phyloP scores from a whole-genome alignment of 2,113 vertebrate species.

The Corydoras sp. region DNA sequence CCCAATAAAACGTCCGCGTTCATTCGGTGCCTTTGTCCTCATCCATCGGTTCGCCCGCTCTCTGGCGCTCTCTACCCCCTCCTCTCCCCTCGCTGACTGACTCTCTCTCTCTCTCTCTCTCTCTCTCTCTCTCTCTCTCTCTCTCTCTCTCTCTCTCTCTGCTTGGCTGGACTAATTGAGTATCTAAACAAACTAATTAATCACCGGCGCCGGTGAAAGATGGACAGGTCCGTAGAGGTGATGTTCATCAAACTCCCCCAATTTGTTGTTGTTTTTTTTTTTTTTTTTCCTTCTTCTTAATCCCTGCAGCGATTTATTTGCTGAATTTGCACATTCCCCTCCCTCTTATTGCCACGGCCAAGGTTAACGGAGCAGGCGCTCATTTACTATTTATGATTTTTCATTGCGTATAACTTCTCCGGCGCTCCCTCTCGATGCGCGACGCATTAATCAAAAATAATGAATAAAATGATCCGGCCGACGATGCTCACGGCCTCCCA shows the following conservation, averaged over 20 bases:
- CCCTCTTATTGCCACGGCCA: slow-evolving; percentile 81
- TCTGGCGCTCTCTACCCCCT: too few relatives aligned
- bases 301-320: slow-evolving; percentile 81
- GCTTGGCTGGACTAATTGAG: slow-evolving; percentile 91
- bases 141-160: slow-evolving; percentile 69
- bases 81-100: background rate
- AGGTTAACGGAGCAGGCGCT: slow-evolving; percentile 95
- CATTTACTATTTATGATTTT: slow-evolving; percentile 99
- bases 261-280: slow-evolving; percentile 61
- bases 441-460: slow-evolving; percentile 99
- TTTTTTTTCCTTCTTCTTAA: slow-evolving; percentile 65
- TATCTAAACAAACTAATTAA: slow-evolving; percentile 98
- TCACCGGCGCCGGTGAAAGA: slow-evolving; percentile 81
- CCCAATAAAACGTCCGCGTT: too few relatives aligned
- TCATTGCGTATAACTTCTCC: slow-evolving; percentile 80
- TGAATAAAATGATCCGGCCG: slow-evolving; percentile 99
- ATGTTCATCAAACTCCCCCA: slow-evolving; percentile 86
- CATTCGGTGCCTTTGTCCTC: slow-evolving; percentile 12
- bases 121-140: slow-evolving; percentile 70
- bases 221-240: slow-evolving; percentile 93
- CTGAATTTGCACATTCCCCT: slow-evolving; percentile 73
- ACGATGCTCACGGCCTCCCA: slow-evolving; percentile 91
- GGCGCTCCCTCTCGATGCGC: slow-evolving; percentile 67
- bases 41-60: slow-evolving; percentile 52
- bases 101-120: slow-evolving; percentile 69